A percentile compares a stretch with the other conserved stretches of the same genome.
These are phyloP conservation scores for Amblyraja radiata DNA, from an alignment of 2,797 vertebrate genomes.

Conservation along the genomic window DNA sequence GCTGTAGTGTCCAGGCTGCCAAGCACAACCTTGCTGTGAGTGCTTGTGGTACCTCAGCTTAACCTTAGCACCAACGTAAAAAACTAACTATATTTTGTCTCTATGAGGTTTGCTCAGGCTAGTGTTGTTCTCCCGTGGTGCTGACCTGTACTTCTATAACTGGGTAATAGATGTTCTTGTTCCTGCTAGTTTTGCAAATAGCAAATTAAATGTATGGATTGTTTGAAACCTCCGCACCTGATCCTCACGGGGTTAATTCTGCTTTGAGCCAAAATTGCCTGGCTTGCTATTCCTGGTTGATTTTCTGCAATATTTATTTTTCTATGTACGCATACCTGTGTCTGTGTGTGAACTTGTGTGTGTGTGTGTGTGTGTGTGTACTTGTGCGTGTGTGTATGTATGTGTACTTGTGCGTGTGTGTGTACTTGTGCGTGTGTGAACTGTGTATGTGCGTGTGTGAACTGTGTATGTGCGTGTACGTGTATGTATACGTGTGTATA, in stretches of 20 bases:
- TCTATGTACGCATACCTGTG: background rate
- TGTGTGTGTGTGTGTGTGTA: background rate
- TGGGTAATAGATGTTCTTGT: background rate
- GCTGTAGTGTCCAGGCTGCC: background rate
- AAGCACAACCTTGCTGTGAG: background rate
- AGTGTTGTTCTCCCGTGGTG: background rate
- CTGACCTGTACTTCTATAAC: background rate
- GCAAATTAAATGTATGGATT: background rate
- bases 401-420: too few species aligned
- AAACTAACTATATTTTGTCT: background rate
- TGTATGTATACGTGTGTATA: background rate
- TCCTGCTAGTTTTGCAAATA: background rate
- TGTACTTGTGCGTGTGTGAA: too few species aligned
- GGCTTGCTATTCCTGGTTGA: background rate
- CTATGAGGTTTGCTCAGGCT: background rate
- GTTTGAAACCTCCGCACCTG: background rate
- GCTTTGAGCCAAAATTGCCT: background rate
- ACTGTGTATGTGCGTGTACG: too few species aligned
- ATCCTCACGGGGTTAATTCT: background rate
- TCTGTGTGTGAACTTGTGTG: background rate
- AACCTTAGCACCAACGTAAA: background rate
- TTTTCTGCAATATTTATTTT: background rate
- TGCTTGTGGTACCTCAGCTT: background rate
- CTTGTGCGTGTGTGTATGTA: too few species aligned
- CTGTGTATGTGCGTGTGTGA: too few species aligned